Base-by-base conservation (phyloP, 1,140 invertebrate species). In the Brachionus rubens region DNA sequence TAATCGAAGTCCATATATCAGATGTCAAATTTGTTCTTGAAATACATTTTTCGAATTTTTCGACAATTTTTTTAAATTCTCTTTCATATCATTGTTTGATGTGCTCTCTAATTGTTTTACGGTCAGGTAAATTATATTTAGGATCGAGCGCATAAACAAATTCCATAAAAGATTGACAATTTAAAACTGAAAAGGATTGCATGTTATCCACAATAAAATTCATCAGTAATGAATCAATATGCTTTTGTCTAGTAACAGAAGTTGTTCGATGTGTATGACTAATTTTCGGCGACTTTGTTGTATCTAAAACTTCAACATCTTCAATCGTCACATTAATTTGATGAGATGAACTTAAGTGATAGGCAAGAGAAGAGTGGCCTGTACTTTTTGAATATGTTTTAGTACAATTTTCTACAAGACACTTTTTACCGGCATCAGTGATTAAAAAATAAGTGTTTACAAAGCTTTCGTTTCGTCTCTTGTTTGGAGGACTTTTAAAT, bases 1-100 rank as follows among this genome's bases (percentile, higher is more conserved):
- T 65, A 21, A 46, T 70, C 14, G 68, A 80, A 24, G 80, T 80
- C 79, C 79, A 80, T 56, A 77, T 76, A 76, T 80, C 79, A 68
- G 78, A 78, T 10, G 79, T 80, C 9, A 79, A 72, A 50, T 50
- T 52, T 19, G 78, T 78, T 30, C 46, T 46, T 77, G 67, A 24
- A 16, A 50, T 50, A 40, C 76, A 65, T 70, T 36, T 43, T 21
- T 48, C 19, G 52, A 76, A 33, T 43, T 48, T 46, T 59, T 47
- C 16, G 6, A 75, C 46, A 70, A 28, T 47, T 10, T 68, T 36
- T 62, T 67, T 77, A 19, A 62, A 75, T 59, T 72, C 76, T 19
- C 59, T 54, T 65, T 80, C 78, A 47, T 79, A 36, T 47, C 76
- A 50, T 40, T 77, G 79, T 16, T 80, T 77, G 12, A 79, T 78